Evolutionary conservation across 2,797 vertebrate genomes (phyloP).

Genomic region (Pterois miles): DNA sequence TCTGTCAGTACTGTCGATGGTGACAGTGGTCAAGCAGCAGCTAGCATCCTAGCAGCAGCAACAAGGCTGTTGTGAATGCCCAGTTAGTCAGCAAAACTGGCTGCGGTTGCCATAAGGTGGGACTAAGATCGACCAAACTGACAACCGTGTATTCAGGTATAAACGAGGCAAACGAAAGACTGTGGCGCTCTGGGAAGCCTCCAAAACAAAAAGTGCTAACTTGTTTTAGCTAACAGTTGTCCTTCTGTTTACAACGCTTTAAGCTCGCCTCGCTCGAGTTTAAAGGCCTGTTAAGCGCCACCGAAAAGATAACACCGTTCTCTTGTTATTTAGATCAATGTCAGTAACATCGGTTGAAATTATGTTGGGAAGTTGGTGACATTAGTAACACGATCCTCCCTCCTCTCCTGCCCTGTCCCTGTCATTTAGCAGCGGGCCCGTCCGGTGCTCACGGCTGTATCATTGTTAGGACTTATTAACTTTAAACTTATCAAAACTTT

Average conservation of each 20-base stretch:
- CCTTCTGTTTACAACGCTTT: neutral
- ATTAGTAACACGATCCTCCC: conserved; percentile 35
- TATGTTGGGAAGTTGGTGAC: neutral
- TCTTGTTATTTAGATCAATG: rapidly evolving
- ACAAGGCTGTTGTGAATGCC: neutral
- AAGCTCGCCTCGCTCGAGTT: rapidly evolving
- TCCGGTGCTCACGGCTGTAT: neutral
- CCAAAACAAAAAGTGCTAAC: neutral
- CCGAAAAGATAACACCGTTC: no score
- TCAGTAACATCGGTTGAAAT: neutral
- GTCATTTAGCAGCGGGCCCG: no score
- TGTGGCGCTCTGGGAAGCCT: neutral
- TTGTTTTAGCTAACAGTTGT: neutral
- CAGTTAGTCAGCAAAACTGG: neutral
- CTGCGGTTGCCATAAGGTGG: neutral
- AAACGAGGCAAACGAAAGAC: rapidly evolving
- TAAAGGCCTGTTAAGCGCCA: neutral
- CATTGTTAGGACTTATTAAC: rapidly evolving
- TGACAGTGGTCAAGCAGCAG: neutral
- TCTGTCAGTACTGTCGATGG: neutral
- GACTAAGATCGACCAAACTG: rapidly evolving
- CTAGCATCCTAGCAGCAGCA: neutral
- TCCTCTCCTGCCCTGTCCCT: neutral
- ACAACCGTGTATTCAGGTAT: neutral
- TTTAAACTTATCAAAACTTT: neutral